Conservation (phyloP, 2,888 invertebrate species). For the Dicycla oo region DNA sequence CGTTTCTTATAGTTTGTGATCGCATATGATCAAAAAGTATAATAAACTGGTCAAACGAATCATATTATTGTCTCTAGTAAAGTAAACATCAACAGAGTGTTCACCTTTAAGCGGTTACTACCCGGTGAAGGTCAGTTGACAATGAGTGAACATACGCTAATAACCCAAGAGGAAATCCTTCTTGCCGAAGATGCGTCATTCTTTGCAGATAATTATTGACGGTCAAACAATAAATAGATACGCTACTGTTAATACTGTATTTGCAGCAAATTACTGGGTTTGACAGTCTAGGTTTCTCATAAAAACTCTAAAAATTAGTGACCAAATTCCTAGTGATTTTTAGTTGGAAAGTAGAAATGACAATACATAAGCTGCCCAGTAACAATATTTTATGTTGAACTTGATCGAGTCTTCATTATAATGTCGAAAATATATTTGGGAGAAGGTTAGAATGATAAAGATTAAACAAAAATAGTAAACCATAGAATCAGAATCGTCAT, state of each 20-base stretch:
- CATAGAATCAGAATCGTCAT: background rate
- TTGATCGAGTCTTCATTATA: too few relatives aligned
- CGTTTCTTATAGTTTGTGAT: too few relatives aligned
- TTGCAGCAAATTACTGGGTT: too few relatives aligned
- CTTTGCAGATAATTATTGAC: background rate
- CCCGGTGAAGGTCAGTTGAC: constrained; percentile 15
- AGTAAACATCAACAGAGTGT: background rate
- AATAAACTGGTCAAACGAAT: constrained; percentile 5
- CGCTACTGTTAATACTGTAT: background rate
- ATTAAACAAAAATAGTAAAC: background rate
- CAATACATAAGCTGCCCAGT: background rate
- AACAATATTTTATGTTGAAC: background rate
- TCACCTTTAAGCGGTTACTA: constrained; percentile 4
- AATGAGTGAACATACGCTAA: constrained; percentile 10
- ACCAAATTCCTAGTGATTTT: too few relatives aligned
- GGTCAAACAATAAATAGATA: background rate
- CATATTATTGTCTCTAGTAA: background rate
- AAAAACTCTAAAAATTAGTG: too few relatives aligned
- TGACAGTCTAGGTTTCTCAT: too few relatives aligned
- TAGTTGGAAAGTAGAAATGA: background rate
- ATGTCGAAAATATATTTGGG: background rate
- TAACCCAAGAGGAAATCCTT: constrained; percentile 26
- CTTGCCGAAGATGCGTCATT: constrained; percentile 8
- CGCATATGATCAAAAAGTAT: background rate
- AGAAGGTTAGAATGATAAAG: background rate